Conservation (phyloP, 1,140 invertebrate species). For the Polyergus mexicanus region DNA sequence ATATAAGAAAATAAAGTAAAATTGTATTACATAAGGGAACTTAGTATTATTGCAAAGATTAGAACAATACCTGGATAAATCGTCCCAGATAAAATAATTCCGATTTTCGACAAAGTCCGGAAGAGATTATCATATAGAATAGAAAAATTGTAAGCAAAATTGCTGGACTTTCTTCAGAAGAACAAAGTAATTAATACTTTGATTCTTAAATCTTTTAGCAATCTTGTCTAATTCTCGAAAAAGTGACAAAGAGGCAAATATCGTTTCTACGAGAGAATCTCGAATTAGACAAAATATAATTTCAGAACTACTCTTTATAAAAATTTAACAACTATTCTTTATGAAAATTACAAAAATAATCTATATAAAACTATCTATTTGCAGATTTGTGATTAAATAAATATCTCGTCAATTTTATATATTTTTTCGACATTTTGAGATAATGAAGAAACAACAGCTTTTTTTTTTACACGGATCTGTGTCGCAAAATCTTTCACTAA, state of each 20-base stretch:
- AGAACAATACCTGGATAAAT: too few species aligned
- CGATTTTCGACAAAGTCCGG: background rate
- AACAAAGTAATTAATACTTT: too few species aligned
- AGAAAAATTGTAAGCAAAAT: too few species aligned
- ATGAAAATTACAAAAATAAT: background rate
- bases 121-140: too few species aligned
- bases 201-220: too few species aligned
- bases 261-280: background rate
- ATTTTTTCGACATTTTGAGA: background rate
- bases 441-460: background rate
- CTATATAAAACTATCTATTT: background rate
- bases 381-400: background rate
- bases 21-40: too few species aligned
- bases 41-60: too few species aligned
- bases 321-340: background rate
- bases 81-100: too few species aligned
- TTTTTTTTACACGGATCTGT: background rate
- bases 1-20: background rate
- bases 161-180: too few species aligned
- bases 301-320: background rate
- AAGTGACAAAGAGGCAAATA: too few species aligned
- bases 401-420: background rate
- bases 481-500: conserved; percentile 28
- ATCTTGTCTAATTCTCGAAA: too few species aligned
- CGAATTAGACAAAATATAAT: background rate